Evolutionary conservation across 2,113 vertebrate genomes (phyloP).

Genomic region (Myrmophylax atrothorax): DNA sequence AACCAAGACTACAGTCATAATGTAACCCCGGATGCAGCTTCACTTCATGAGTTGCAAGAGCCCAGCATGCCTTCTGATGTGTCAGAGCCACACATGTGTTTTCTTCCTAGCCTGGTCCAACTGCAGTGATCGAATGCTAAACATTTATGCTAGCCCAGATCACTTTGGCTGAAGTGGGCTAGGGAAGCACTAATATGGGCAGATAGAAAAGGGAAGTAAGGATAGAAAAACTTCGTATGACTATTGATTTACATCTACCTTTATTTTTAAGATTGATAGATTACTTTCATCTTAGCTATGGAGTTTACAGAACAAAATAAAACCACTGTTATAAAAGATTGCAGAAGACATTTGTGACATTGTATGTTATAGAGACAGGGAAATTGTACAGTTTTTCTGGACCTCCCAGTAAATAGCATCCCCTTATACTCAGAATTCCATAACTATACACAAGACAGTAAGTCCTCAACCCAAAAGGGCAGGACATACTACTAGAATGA

Average conservation of each 20-base stretch:
- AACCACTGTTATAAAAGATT: neutral
- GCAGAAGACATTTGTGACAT: neutral
- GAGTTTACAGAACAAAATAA: neutral
- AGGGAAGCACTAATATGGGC: neutral
- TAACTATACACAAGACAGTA: neutral
- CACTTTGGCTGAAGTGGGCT: neutral
- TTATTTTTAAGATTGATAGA: neutral
- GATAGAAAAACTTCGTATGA: neutral
- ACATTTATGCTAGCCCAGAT: neutral
- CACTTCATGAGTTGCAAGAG: neutral
- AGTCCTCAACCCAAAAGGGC: neutral
- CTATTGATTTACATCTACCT: neutral
- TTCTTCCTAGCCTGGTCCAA: neutral
- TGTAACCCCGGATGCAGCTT: neutral
- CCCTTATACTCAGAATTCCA: neutral
- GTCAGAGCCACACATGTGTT: fast-evolving
- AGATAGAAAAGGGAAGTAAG: neutral
- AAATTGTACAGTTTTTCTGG: neutral
- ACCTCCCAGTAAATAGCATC: neutral
- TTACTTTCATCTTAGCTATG: neutral
- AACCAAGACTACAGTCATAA: neutral
- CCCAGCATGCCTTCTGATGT: neutral
- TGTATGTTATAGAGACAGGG: neutral
- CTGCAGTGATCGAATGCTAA: neutral
- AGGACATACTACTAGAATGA: neutral